Percentiles rank a stretch among this genome's conserved stretches.
These are phyloP conservation scores for Lycorma delicatula DNA, from an alignment of 1,140 invertebrate genomes.

Conservation along the genomic window DNA sequence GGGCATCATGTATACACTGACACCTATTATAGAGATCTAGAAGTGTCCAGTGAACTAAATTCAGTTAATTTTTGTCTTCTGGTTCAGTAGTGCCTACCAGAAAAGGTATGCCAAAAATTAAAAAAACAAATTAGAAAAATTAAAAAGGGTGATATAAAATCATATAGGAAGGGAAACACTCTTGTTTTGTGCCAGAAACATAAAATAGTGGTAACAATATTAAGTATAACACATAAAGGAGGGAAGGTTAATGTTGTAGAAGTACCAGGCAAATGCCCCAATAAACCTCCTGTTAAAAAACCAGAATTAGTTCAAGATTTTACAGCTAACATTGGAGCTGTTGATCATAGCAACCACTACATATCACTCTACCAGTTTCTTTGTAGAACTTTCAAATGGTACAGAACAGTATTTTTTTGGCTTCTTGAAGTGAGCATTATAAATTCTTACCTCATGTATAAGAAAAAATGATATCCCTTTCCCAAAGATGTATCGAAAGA, in stretches of 20 bases:
- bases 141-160: background rate
- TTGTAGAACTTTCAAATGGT: constrained; percentile 30
- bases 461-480: background rate
- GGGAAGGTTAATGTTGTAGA: constrained; percentile 2
- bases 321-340: constrained; percentile 29
- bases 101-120: no score
- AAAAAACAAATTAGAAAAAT: background rate
- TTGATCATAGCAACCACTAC: constrained; percentile 31
- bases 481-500: background rate
- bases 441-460: constrained; percentile 20
- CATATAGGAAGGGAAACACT: background rate
- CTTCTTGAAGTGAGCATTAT: constrained; percentile 20
- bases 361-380: constrained; percentile 30
- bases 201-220: constrained; percentile 23
- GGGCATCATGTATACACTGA: no score
- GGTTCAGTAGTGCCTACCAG: no score
- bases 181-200: constrained; percentile 15
- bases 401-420: constrained; percentile 26
- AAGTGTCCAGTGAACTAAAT: no score
- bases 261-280: constrained; percentile 6
- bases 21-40: no score
- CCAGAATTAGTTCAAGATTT: constrained; percentile 28
- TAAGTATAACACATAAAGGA: constrained; percentile 16
- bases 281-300: constrained; percentile 17
- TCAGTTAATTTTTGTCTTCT: no score